A percentile compares a stretch with the other conserved stretches of the same genome.
Conservation (phyloP, 2,888 invertebrate genomes). For the Biston stratarius region DNA sequence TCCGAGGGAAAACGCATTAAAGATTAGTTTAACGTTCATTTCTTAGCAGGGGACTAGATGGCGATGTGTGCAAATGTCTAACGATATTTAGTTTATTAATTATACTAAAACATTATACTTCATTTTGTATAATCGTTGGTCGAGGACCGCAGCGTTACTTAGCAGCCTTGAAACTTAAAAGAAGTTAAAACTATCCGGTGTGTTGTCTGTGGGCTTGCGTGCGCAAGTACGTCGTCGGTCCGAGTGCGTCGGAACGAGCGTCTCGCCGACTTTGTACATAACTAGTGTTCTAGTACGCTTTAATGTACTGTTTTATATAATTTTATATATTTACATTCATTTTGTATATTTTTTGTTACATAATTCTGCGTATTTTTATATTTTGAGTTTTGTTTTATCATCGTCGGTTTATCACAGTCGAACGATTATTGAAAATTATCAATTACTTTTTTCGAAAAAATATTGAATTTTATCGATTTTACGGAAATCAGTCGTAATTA, state of each 20-base stretch:
- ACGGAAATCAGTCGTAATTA: too few relatives aligned
- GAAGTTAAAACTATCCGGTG: background rate
- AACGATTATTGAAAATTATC: background rate
- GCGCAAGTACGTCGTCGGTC: conserved; percentile 18
- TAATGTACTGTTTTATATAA: conserved; percentile 65
- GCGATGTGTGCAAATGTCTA: too few relatives aligned
- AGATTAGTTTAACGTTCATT: too few relatives aligned
- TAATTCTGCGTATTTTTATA: conserved; percentile 17
- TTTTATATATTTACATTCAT: conserved; percentile 52
- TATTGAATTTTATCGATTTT: background rate
- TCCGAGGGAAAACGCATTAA: too few relatives aligned
- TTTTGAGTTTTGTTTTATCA: conserved; percentile 6
- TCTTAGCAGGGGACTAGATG: too few relatives aligned
- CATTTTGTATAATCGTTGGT: too few relatives aligned
- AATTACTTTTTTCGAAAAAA: background rate
- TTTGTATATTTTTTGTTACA: conserved; percentile 61
- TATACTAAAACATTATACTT: too few relatives aligned
- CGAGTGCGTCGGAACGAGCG: background rate
- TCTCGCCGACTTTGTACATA: conserved; percentile 66
- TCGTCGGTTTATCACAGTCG: conserved; percentile 11
- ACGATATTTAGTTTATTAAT: too few relatives aligned
- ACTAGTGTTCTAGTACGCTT: conserved; percentile 83
- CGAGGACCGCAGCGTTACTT: too few relatives aligned
- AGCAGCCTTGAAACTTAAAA: background rate
- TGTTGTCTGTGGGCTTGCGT: conserved; percentile 11